These are phyloP conservation scores for Apamea sordens DNA, from an alignment of 2,888 invertebrate species.

Conservation along the genomic window DNA sequence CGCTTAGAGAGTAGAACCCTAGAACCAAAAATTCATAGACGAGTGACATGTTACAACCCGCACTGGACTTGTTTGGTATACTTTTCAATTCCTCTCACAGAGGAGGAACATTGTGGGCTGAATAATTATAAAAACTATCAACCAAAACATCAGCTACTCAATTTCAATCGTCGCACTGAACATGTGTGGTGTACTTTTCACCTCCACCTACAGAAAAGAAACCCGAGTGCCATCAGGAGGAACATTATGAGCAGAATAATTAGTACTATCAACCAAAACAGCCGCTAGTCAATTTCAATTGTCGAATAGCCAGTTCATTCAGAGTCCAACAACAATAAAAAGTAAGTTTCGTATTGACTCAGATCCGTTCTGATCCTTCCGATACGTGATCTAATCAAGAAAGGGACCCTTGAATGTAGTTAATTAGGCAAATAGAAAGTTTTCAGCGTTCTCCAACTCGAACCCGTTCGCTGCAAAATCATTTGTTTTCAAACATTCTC, in stretches of 20 bases:
- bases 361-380: conserved; percentile 82
- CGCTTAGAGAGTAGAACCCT: too few relatives aligned
- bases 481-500: conserved; percentile 76
- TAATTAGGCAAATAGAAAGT: conserved; percentile 87
- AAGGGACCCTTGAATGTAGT: conserved; percentile 84
- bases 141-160: conserved; percentile 24
- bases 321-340: conserved; percentile 81
- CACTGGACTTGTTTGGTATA: neutral
- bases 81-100: too few relatives aligned
- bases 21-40: neutral
- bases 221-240: neutral
- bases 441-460: conserved; percentile 70
- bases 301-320: conserved; percentile 73
- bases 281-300: conserved; percentile 58
- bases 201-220: neutral
- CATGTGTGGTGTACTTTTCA: neutral
- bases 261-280: conserved; percentile 18
- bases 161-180: conserved; percentile 66
- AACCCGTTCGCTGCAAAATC: conserved; percentile 72
- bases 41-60: neutral
- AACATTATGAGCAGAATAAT: neutral
- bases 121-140: conserved; percentile 8
- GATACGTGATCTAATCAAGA: conserved; percentile 87
- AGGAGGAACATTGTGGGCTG: neutral
- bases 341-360: conserved; percentile 83